phyloP scores from a whole-genome alignment of 2,797 vertebrate species.

The Sarcophilus harrisii region DNA sequence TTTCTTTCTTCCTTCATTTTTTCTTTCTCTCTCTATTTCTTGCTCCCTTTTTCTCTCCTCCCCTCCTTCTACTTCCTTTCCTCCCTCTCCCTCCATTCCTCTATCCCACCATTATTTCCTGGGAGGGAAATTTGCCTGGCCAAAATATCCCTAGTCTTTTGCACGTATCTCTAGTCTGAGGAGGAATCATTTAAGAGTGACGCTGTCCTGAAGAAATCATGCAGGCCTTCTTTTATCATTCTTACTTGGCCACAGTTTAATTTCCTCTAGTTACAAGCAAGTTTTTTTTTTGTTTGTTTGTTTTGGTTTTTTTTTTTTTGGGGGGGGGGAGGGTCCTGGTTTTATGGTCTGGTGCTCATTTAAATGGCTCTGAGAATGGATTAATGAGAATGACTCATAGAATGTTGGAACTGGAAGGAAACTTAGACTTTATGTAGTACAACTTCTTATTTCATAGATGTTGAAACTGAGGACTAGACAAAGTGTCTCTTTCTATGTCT shows the following conservation, averaged over 20 bases:
- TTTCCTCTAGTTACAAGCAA: conserved; percentile 29
- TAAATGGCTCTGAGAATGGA: conserved; percentile 23
- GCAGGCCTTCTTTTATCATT: not conserved
- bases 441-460: not conserved
- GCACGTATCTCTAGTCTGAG: conserved; percentile 47
- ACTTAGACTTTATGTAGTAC: conserved; percentile 12
- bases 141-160: not conserved
- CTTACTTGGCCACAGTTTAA: not conserved
- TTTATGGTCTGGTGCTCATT: conserved; percentile 43
- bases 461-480: not conserved
- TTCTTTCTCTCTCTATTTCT: too few species aligned
- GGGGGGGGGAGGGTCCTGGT: not conserved
- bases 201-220: not conserved
- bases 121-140: conserved; percentile 4
- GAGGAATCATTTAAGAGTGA: not conserved
- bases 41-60: too few species aligned
- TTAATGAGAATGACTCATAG: conserved; percentile 1
- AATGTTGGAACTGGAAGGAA: conserved; percentile 3
- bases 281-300: not conserved
- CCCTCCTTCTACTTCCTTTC: too few species aligned
- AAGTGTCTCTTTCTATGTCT: not conserved
- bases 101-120: not conserved
- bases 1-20: too few species aligned
- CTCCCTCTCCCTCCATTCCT: too few species aligned
- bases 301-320: too few species aligned